Evolutionary conservation across 2,888 invertebrate genomes (phyloP).

Genomic region (Hyposoter didymator): DNA sequence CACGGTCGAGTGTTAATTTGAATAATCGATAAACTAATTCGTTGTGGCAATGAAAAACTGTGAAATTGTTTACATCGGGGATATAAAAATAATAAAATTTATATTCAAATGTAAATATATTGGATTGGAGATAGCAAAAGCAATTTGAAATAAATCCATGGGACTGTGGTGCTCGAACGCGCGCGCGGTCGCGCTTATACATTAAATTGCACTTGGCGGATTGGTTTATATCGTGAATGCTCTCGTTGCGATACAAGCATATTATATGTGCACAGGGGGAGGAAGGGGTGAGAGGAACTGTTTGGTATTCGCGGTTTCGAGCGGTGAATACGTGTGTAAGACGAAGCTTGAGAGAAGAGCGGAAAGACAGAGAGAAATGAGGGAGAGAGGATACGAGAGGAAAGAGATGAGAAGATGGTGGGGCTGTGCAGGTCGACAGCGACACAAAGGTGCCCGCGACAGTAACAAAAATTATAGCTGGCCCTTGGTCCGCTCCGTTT

Average conservation of each 20-base stretch:
- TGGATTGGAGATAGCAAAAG: slow-evolving; percentile 53
- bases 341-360: slow-evolving; percentile 8
- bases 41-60: neutral
- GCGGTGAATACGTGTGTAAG: slow-evolving; percentile 13
- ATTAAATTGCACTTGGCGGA: slow-evolving; percentile 71
- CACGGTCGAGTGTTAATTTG: neutral
- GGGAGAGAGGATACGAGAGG: slow-evolving; percentile 17
- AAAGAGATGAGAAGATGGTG: slow-evolving; percentile 40
- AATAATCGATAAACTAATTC: no score
- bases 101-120: slow-evolving; percentile 11
- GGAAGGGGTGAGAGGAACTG: neutral
- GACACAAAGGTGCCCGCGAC: slow-evolving; percentile 74
- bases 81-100: neutral
- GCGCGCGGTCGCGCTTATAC: slow-evolving; percentile 66
- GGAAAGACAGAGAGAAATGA: slow-evolving; percentile 10
- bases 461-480: slow-evolving; percentile 75
- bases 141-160: slow-evolving; percentile 68
- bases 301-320: slow-evolving; percentile 38
- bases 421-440: slow-evolving; percentile 48
- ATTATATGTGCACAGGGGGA: slow-evolving; percentile 29
- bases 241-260: slow-evolving; percentile 57
- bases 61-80: neutral
- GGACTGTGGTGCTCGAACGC: slow-evolving; percentile 48
- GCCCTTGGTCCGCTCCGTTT: slow-evolving; percentile 32
- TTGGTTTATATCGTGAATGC: slow-evolving; percentile 64